A percentile compares a stretch with the other conserved stretches of the same genome.
Evolutionary conservation across 2,113 vertebrate species (phyloP).

Genomic region (Epinephelus cyanopodus): DNA sequence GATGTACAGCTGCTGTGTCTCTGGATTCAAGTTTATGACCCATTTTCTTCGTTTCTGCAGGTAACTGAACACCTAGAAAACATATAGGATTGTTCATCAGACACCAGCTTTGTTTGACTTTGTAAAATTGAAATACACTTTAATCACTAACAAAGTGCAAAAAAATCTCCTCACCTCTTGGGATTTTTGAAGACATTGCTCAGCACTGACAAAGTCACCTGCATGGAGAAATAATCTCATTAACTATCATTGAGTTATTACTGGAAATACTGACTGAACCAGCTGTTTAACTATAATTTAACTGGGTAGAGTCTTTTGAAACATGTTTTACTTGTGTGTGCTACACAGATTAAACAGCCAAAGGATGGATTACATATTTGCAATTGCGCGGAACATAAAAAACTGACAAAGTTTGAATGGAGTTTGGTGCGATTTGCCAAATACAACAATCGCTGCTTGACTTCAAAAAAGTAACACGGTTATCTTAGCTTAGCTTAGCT

Average conservation of each 20-base stretch:
- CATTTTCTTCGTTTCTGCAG: conserved; percentile 62
- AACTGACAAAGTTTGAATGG: not conserved
- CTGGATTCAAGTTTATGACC: conserved; percentile 50
- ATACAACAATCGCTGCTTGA: not conserved
- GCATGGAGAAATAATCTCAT: not conserved
- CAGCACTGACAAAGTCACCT: conserved; percentile 17
- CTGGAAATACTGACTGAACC: not conserved
- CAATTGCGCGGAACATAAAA: not conserved
- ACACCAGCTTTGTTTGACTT: not conserved
- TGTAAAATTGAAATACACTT: not conserved
- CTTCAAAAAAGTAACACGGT: not conserved
- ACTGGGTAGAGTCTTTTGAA: no score
- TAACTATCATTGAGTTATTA: not conserved
- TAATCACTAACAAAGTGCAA: not conserved
- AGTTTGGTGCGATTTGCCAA: not conserved
- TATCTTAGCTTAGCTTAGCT: not conserved
- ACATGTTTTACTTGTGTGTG: not conserved
- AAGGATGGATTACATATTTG: not conserved
- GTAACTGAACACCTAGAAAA: conserved; percentile 32
- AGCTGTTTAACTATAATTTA: not conserved
- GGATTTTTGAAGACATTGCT: conserved; percentile 72
- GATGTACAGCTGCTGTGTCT: conserved; percentile 51
- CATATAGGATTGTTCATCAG: not conserved
- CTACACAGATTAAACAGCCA: not conserved
- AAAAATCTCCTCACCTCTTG: conserved; percentile 58